Conservation (phyloP, 2,113 vertebrate species). For the Festucalex cinctus region DNA sequence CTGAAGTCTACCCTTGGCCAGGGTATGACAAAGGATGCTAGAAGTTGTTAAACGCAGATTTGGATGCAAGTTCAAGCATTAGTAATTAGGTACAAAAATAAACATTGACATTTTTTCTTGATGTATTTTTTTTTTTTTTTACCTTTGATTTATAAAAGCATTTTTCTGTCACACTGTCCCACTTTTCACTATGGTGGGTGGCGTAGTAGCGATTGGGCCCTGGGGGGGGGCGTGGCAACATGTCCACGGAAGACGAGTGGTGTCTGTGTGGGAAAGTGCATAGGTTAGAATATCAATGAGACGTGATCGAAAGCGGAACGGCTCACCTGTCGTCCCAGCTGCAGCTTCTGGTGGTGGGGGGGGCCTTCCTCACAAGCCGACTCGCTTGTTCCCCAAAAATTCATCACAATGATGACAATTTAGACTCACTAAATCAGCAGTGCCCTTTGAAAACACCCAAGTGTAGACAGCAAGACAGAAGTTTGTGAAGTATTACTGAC, state of each 20-base stretch:
- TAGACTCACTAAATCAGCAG: constrained; percentile 38
- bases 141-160: too few species aligned
- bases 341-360: constrained; percentile 34
- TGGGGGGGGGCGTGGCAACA: constrained; percentile 39
- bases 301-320: constrained; percentile 65
- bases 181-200: neutral
- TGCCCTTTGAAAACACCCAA: neutral
- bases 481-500: neutral
- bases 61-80: too few species aligned
- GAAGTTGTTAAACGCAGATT: too few species aligned
- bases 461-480: neutral
- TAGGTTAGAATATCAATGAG: constrained; percentile 77
- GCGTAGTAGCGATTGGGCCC: constrained; percentile 26
- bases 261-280: constrained; percentile 69
- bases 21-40: too few species aligned
- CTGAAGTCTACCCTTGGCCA: too few species aligned
- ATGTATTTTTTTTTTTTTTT: too few species aligned
- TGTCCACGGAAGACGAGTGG: constrained; percentile 61
- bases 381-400: constrained; percentile 24
- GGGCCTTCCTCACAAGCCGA: constrained; percentile 27
- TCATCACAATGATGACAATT: constrained; percentile 8
- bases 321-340: constrained; percentile 71
- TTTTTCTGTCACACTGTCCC: neutral
- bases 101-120: too few species aligned
- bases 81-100: neutral